These are phyloP conservation scores for Diplazon laetatorius DNA, from an alignment of 2,888 invertebrate genomes.

Conservation along the genomic window DNA sequence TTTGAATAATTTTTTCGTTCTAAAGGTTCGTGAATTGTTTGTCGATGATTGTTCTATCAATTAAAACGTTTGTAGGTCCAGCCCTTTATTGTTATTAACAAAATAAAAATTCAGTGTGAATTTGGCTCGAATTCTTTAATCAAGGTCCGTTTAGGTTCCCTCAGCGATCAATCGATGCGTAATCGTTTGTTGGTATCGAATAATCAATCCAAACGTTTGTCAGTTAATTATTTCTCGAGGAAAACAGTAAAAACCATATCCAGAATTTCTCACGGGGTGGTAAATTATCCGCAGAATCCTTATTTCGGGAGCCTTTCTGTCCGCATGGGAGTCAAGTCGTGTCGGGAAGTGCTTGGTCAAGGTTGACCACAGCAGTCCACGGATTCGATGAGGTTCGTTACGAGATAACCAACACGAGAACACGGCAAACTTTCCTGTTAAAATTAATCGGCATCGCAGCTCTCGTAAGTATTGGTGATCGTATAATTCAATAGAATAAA, in stretches of 20 bases:
- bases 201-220: not conserved
- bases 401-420: no score
- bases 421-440: no score
- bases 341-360: no score
- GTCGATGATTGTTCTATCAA: not conserved
- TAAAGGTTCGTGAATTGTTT: not conserved
- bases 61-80: slow-evolving; percentile 3
- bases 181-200: slow-evolving; percentile 4
- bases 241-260: slow-evolving; percentile 2
- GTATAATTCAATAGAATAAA: no score
- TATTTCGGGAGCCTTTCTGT: no score
- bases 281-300: no score
- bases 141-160: not conserved
- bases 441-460: no score
- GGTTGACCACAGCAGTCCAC: no score
- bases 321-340: no score
- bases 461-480: no score
- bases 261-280: not conserved
- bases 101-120: not conserved
- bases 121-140: not conserved
- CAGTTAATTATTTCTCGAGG: not conserved
- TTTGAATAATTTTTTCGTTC: not conserved
- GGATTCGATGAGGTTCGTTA: no score
- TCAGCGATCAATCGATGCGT: not conserved
- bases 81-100: not conserved